Percentiles rank a stretch among this genome's conserved stretches.
Evolutionary conservation across 2,797 vertebrate genomes (phyloP).

Genomic region (Hyperoplus immaculatus): DNA sequence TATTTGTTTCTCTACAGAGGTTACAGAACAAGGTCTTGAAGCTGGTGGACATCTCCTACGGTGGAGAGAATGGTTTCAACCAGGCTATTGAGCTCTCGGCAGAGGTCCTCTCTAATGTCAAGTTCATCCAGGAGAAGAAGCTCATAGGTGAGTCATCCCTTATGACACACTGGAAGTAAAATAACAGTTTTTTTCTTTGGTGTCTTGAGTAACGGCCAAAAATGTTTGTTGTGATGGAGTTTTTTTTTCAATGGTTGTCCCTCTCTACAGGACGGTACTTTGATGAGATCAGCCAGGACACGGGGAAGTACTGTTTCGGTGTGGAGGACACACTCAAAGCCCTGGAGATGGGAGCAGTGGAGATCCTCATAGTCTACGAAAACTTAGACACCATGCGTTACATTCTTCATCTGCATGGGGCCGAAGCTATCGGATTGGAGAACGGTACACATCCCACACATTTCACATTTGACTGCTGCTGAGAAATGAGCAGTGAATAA

Average conservation of each 20-base stretch:
- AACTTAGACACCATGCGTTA: conserved; percentile 99
- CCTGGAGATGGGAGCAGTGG: conserved; percentile 99
- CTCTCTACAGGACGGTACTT: conserved; percentile 93
- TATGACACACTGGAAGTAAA: neutral
- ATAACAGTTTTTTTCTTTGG: neutral
- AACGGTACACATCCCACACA: conserved; percentile 73
- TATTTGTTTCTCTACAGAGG: conserved; percentile 80
- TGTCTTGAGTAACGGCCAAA: neutral
- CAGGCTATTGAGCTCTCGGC: conserved; percentile 99
- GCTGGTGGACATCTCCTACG: conserved; percentile 99
- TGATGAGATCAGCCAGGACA: conserved; percentile 99
- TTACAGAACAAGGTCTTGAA: conserved; percentile 99
- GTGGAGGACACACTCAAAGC: conserved; percentile 99
- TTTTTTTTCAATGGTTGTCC: conserved; percentile 9
- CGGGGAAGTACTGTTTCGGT: conserved; percentile 98
- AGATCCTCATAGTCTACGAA: conserved; percentile 99
- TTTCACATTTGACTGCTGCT: neutral
- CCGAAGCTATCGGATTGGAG: conserved; percentile 88
- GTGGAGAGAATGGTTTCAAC: conserved; percentile 99
- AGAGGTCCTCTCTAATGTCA: conserved; percentile 99
- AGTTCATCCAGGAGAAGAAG: conserved; percentile 99
- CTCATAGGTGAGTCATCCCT: conserved; percentile 89
- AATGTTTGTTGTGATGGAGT: too few relatives aligned
- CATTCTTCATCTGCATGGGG: conserved; percentile 95
- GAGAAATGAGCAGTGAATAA: neutral